Evolutionary conservation across 2,888 invertebrate species (phyloP), one percentile per base, ranked within the genome.

Genomic region (Orchesella flavescens): DNA sequence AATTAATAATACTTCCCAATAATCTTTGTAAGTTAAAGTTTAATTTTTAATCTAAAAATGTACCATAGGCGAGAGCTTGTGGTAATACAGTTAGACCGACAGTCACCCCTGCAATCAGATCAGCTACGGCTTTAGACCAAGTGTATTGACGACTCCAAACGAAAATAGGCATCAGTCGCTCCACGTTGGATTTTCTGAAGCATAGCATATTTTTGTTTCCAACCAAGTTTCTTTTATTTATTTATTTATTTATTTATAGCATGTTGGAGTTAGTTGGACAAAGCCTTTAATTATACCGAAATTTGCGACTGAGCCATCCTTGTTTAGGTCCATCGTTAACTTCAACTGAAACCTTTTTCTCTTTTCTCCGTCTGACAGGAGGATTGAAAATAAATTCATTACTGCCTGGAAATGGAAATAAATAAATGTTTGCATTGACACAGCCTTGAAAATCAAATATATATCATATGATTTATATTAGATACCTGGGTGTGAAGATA

Each of bases 61-160:
- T n/a, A n/a, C n/a, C n/a, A 90, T 97, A 97, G 0, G 97, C 98
- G 87, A 98, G 91, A 13, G 95, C 96, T 69, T 86, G 86, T 2
- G 86, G 86, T 1, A 86, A 69, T 10, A 86, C 84, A 5, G 86
- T 86, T 3, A 87, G 55, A 4, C 86, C 87, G 5, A 87, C 87
- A 1, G 87, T 87, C 0, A 85, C 17, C 2, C 85, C 87, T 2
- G 85, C 86, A 43, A 87, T 85, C 1, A 86, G 61, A 68, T 87
- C 87, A 12, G 85, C 83, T 10, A 86, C 55, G 0, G 66, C 73
- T 66, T 86, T 86, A 15, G 80, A 46, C 4, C 55, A 21, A 9
- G 84, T 85, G 78, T 87, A 87, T 46, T 84, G 46, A 5, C 83
- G 85, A 15, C 71, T 77, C 87, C 86, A 87, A 59, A 85, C 80